Conservation (phyloP, 2,113 vertebrate genomes). For the Stegastes partitus region DNA sequence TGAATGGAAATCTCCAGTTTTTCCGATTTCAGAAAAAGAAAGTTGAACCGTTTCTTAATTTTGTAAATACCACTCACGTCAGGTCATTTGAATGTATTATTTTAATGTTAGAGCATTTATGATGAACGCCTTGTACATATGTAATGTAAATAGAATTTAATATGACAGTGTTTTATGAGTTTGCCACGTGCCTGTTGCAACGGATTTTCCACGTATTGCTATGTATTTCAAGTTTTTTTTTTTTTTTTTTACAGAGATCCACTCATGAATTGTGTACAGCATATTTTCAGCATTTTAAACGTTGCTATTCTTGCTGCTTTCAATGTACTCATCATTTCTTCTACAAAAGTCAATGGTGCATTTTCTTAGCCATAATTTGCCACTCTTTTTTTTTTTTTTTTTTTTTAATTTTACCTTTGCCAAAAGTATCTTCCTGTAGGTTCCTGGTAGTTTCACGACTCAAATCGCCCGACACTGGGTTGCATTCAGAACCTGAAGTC, state of each 20-base stretch:
- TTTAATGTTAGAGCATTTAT: constrained; percentile 79
- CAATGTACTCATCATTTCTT: constrained; percentile 75
- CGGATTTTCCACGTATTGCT: constrained; percentile 51
- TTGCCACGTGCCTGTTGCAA: constrained; percentile 37
- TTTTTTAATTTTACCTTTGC: constrained; percentile 1
- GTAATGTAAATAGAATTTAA: constrained; percentile 84
- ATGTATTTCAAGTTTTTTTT: constrained; percentile 70
- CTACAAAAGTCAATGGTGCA: constrained; percentile 16
- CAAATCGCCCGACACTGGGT: constrained; percentile 34
- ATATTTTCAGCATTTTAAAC: constrained; percentile 58
- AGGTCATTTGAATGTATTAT: constrained; percentile 59
- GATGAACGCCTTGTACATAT: constrained; percentile 71
- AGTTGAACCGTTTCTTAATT: constrained; percentile 23
- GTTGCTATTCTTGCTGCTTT: constrained; percentile 72
- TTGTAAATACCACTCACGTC: constrained; percentile 72
- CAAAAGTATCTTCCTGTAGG: constrained; percentile 57
- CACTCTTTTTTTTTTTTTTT: constrained; percentile 43
- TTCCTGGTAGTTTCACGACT: constrained; percentile 77
- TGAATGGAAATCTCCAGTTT: constrained; percentile 42
- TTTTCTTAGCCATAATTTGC: constrained; percentile 48
- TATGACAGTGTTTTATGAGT: constrained; percentile 75
- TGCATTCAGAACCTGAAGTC: constrained; percentile 74
- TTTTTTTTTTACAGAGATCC: constrained; percentile 34
- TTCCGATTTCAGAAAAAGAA: constrained; percentile 41
- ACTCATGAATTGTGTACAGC: constrained; percentile 22